Percentiles rank a stretch among this genome's conserved stretches.
phyloP scores from a whole-genome alignment of 2,888 invertebrate species.

The Venusia cambrica region DNA sequence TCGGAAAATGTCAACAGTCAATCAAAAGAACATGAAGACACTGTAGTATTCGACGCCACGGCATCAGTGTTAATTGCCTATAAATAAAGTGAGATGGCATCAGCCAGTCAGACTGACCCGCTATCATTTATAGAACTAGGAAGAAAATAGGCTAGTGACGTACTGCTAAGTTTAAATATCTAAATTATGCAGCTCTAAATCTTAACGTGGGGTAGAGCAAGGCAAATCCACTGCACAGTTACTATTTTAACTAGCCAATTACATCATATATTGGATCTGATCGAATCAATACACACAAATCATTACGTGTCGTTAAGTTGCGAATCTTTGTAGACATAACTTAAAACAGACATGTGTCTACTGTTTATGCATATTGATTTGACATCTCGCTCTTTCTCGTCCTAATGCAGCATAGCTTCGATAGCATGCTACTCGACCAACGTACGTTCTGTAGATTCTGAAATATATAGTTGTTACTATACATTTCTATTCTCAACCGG shows the following conservation, averaged over 20 bases:
- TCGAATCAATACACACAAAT: slow-evolving; percentile 23
- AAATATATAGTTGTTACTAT: slow-evolving; percentile 13
- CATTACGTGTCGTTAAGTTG: slow-evolving; percentile 10
- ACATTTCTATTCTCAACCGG: slow-evolving; percentile 25
- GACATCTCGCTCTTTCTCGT: slow-evolving; percentile 22
- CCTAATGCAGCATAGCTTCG: slow-evolving; percentile 33
- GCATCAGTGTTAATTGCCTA: slow-evolving; percentile 57
- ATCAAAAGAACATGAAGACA: slow-evolving; percentile 55
- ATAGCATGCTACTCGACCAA: slow-evolving; percentile 30
- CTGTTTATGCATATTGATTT: slow-evolving; percentile 22
- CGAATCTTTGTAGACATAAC: slow-evolving; percentile 8
- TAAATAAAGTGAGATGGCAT: slow-evolving; percentile 47
- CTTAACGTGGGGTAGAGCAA: too few relatives aligned
- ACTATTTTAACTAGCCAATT: slow-evolving; percentile 2
- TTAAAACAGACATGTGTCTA: slow-evolving; percentile 11
- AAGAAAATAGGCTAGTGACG: slow-evolving; percentile 23
- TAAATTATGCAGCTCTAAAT: too few relatives aligned
- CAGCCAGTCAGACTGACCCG: slow-evolving; percentile 36
- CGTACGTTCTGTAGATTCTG: slow-evolving; percentile 26
- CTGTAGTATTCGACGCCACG: slow-evolving; percentile 41
- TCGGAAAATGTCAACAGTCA: slow-evolving; percentile 61
- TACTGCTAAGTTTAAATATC: slow-evolving; percentile 15
- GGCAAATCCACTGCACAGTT: too few relatives aligned
- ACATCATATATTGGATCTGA: slow-evolving; percentile 6
- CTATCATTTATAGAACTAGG: slow-evolving; percentile 32